Evolutionary conservation across 30 jellyfish, hydroid and myxozoan species (phyloP), one percentile per base, ranked within the genome.

Genomic region (Nemopilema nomurai): DNA sequence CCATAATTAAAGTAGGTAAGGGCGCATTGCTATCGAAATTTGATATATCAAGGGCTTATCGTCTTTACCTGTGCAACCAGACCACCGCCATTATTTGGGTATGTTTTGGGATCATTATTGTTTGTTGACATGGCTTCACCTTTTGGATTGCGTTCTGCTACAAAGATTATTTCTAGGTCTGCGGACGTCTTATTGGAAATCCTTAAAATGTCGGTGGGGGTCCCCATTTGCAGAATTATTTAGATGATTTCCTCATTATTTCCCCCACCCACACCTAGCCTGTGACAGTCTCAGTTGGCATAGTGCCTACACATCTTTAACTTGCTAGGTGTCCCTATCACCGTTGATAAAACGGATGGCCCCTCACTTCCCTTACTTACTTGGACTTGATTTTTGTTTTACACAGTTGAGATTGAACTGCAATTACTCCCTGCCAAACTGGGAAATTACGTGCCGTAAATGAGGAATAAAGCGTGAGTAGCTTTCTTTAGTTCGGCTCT

Each of bases 91-190:
- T 20, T 90, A 82, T 31, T 74, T 90, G 13, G 97, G 84, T 7
- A 27, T 90, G 81, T 28, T 31, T 18, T 90, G 97, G 97, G 67
- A 77, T 8, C 83, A 64, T 25, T 4, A 63, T 21, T 83, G 68
- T 82, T 29, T 74, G 91, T 90, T 63, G 97, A 82, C 49, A 66
- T 90, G 1, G 97, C 96, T 7, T 28, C 82, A 23, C 97, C 95
- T 0, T 90, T 90, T 57, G 97, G 97, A 16, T 67, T 91, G 16
- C 73, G 97, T 0, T 83, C 96, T 24, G 97, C 96, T 18, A 95
- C 97, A 32, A 22, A 64, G 49, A 82, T 66, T 28, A 82, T 90
- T 68, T 73, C 90, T 27, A 27, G 87, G 19, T 83, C 82, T 76
- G 90, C 95, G 16, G 87, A 90, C 76, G 82, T 90, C n/a, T 65